These are phyloP conservation scores for Strongylocentrotus purpuratus DNA, from an alignment of 35 echinoderm and acorn worm species.

Conservation along the genomic window DNA sequence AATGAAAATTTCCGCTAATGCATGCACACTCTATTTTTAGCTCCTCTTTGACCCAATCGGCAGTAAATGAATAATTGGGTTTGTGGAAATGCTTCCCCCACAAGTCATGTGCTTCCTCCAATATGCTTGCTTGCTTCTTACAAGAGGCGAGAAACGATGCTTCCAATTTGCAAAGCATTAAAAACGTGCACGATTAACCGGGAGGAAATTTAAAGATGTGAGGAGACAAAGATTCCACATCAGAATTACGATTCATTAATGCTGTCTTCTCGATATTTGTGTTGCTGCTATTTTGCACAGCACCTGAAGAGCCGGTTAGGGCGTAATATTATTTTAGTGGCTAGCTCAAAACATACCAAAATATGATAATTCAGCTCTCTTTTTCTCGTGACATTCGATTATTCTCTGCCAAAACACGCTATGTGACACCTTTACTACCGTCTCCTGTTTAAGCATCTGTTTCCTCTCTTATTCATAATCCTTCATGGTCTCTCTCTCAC, in stretches of 20 bases:
- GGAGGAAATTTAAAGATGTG: not conserved
- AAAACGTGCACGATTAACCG: not conserved
- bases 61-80: slow-evolving; percentile 5
- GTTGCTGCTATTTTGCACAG: not conserved
- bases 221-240: no score
- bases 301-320: not conserved
- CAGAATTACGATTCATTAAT: not conserved
- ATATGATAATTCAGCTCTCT: not conserved
- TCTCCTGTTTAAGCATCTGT: not conserved
- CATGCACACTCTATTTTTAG: not conserved
- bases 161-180: not conserved
- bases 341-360: not conserved
- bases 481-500: no score
- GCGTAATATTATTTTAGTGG: no score
- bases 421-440: not conserved
- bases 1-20: slow-evolving; percentile 2
- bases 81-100: not conserved
- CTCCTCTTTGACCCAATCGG: not conserved
- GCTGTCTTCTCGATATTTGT: not conserved
- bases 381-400: not conserved
- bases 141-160: not conserved
- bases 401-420: not conserved
- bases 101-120: not conserved
- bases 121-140: not conserved
- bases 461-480: not conserved